Base-by-base conservation (phyloP, 1,140 invertebrate species). In the Sweltsa coloradensis region DNA sequence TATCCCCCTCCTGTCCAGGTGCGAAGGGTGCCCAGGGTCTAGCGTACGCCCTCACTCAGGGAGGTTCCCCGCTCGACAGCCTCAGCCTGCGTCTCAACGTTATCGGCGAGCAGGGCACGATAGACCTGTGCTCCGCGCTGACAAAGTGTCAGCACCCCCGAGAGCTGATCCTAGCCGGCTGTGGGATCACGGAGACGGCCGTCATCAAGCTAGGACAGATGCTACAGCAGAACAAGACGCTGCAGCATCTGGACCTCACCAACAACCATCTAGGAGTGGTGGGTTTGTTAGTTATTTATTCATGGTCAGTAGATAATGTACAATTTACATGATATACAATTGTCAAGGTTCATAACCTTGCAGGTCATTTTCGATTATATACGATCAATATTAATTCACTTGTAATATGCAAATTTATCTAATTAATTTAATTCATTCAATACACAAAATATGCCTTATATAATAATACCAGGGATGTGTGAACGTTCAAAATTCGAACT, bases 71-170 rank as follows among this genome's bases (percentile, higher is more conserved):
- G 14, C 46, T 65, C n/a, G 56, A 51, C 34, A 40, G 39, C 25
- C 36, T 68, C 11, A 48, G 64, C 50, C 27, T 68, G 0, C 54
- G 60, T 34, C 43, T 68, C n/a, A 68, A 68, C 50, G 60, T 62
- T 4, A 16, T 68, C 13, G 9, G 48, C 4, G 57, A 62, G 24
- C 34, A 51, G 3, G 63, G 61, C n/a, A 53, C 47, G 9, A 5
- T 13, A 36, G 54, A 66, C 31, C 39, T 66, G 31, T 62, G 56
- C 29, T 55, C 59, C n/a, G 34, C 34, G 5, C n/a, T 37, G n/a
- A 21, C 22, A 37, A 21, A 18, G 5, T 37, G 14, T 37, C 14
- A 5, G 16, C 34, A 21, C 14, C 34, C 34, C 5, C 16, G 22
- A 37, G 14, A 37, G 16, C 22, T 37, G 22, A n/a, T 37, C 7